These are phyloP conservation scores for Sparidentex hasta DNA, from an alignment of 2,797 vertebrate species.

Conservation along the genomic window DNA sequence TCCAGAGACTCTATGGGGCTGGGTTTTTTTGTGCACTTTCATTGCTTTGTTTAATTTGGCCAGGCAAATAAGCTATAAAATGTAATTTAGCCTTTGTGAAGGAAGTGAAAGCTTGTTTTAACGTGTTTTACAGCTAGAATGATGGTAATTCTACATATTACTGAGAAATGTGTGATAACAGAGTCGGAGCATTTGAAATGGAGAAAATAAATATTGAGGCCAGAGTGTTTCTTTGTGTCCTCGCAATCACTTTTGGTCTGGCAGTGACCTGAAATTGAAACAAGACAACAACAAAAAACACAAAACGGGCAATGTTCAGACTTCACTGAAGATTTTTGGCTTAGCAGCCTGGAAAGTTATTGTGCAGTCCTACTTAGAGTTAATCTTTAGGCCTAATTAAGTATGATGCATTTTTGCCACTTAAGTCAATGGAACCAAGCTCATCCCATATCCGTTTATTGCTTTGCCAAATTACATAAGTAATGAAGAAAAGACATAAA, in stretches of 20 bases:
- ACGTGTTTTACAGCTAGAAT: conserved; percentile 8
- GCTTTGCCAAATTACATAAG: conserved; percentile 64
- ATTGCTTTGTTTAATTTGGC: conserved; percentile 42
- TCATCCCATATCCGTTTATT: conserved; percentile 54
- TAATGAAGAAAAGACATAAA: conserved; percentile 56
- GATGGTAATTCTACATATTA: conserved; percentile 13
- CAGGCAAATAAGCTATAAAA: conserved; percentile 35
- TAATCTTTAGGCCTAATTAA: conserved; percentile 76
- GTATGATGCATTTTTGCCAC: conserved; percentile 56
- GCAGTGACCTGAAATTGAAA: conserved; percentile 28
- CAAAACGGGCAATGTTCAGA: conserved; percentile 31
- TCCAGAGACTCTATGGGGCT: not conserved
- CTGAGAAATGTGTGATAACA: not conserved
- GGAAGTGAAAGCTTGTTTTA: conserved; percentile 28
- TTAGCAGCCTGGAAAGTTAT: conserved; percentile 49
- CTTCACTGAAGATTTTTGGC: conserved; percentile 53
- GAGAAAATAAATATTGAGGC: not conserved
- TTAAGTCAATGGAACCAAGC: conserved; percentile 64
- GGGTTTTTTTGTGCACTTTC: conserved; percentile 5
- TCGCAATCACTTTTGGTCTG: conserved; percentile 32
- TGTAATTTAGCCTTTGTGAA: conserved; percentile 26
- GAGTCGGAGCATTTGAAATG: not conserved
- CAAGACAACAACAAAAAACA: conserved; percentile 6
- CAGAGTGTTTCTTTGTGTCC: conserved; percentile 30
- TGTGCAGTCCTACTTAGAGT: conserved; percentile 61